Conservation (phyloP, 2,888 invertebrate genomes). For the Rotaria socialis region DNA sequence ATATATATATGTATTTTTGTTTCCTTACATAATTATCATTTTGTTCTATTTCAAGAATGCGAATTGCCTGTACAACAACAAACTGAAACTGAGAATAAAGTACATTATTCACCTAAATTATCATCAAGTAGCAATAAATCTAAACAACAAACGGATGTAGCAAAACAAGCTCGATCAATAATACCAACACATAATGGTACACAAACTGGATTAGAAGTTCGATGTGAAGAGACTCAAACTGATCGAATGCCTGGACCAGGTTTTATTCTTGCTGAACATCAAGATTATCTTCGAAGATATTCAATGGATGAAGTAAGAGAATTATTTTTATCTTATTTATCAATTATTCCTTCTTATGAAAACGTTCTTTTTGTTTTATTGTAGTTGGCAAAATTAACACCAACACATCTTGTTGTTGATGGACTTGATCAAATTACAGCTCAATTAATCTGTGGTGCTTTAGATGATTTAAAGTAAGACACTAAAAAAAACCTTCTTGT, state of each 20-base stretch:
- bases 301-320: background rate
- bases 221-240: slow-evolving; percentile 4
- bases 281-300: slow-evolving; percentile 31
- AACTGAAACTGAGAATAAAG: slow-evolving; percentile 2
- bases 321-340: too few species aligned
- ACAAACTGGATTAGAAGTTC: slow-evolving; percentile 1
- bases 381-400: slow-evolving; percentile 17
- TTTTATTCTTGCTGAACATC: slow-evolving; percentile 29
- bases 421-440: background rate
- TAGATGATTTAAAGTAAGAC: slow-evolving; percentile 5
- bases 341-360: background rate
- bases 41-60: background rate
- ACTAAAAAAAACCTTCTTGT: background rate
- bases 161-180: slow-evolving; percentile 22
- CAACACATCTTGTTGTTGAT: background rate
- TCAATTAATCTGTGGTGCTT: background rate
- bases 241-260: slow-evolving; percentile 21
- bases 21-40: background rate
- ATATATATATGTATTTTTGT: background rate
- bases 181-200: background rate
- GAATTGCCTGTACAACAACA: background rate
- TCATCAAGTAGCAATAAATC: background rate
- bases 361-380: background rate
- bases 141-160: slow-evolving; percentile 13
- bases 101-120: background rate